Evolutionary conservation across 1,140 invertebrate genomes (phyloP).

Genomic region (Drosophila sturtevanti): DNA sequence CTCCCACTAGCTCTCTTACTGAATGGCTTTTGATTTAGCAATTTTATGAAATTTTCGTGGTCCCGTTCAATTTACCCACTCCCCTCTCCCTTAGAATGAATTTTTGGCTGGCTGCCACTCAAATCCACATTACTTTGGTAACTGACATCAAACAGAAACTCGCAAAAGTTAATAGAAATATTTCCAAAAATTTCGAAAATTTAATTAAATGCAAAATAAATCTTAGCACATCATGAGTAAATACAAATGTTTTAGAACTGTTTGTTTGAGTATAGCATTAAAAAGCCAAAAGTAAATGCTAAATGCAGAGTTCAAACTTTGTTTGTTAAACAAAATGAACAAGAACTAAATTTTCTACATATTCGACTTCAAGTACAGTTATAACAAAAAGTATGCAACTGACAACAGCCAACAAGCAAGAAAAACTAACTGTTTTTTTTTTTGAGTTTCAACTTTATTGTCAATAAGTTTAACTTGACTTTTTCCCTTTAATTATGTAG

Average conservation of each 20-base stretch:
- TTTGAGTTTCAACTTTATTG: background rate
- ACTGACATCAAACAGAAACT: constrained; percentile 6
- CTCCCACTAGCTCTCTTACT: background rate
- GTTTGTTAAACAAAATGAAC: background rate
- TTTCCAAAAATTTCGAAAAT: background rate
- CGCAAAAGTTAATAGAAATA: constrained; percentile 8
- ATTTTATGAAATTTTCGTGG: constrained; percentile 9
- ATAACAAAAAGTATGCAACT: background rate
- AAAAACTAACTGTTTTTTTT: background rate
- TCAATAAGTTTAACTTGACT: background rate
- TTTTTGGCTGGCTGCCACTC: background rate
- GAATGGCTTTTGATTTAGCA: constrained; percentile 6
- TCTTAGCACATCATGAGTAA: background rate
- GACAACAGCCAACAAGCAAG: background rate
- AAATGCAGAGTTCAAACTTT: background rate
- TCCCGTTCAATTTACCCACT: background rate
- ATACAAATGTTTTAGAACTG: background rate
- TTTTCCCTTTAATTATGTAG: background rate
- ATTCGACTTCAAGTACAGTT: background rate
- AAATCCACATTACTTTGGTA: constrained; percentile 1
- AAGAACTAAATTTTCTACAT: background rate
- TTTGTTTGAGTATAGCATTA: background rate
- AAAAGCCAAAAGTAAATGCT: background rate
- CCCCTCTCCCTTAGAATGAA: background rate
- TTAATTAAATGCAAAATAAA: constrained; percentile 1